Evolutionary conservation across 1,140 invertebrate species (phyloP).

Genomic region (Cydia fagiglandana): DNA sequence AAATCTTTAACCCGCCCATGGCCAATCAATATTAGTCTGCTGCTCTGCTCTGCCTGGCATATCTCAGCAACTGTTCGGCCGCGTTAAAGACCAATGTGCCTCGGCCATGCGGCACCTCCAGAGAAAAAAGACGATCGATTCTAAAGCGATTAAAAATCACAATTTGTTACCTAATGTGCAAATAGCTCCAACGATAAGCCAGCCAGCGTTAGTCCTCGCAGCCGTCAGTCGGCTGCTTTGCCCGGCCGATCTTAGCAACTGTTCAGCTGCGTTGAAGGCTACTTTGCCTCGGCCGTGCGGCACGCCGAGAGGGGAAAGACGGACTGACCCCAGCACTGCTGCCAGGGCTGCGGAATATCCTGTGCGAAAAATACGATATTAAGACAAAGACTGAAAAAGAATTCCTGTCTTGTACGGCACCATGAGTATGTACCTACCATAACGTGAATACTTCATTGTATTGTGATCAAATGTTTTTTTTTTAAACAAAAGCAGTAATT

Average conservation of each 20-base stretch:
- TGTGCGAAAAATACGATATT: conserved; percentile 41
- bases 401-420: no score
- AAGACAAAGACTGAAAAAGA: no score
- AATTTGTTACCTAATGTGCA: conserved; percentile 91
- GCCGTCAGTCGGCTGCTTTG: conserved; percentile 97
- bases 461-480: no score
- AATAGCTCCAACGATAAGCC: conserved; percentile 97
- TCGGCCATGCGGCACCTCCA: conserved; percentile 92
- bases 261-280: conserved; percentile 98
- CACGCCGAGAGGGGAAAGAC: conserved; percentile 94
- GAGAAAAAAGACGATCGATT: no score
- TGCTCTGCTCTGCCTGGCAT: conserved; percentile 95
- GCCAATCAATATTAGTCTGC: conserved; percentile 98
- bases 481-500: no score
- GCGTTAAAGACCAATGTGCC: conserved; percentile 98
- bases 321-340: conserved; percentile 94
- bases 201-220: conserved; percentile 97
- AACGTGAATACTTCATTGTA: no score
- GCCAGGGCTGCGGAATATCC: conserved; percentile 97
- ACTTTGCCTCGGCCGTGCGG: conserved; percentile 98
- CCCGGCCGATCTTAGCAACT: conserved; percentile 96
- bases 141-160: no score
- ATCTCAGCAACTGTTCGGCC: conserved; percentile 97
- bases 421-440: no score
- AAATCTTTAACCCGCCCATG: no score